phyloP scores from a whole-genome alignment of 1,140 invertebrate genomes.

The Caerostris darwini region DNA sequence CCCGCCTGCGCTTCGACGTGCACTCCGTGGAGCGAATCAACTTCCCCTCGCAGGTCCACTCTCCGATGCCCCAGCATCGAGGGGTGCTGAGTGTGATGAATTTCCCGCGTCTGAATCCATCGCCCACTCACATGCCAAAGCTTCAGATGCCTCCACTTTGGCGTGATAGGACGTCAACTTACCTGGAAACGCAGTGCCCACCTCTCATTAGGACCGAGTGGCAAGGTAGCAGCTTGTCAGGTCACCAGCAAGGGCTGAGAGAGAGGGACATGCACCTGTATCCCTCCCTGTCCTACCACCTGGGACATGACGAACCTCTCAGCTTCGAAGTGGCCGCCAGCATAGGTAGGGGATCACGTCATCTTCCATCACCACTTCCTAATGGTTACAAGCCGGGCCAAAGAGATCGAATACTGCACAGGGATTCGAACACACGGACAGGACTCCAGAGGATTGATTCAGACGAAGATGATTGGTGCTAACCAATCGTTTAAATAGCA shows the following conservation, averaged over 20 bases:
- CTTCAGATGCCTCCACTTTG: conserved; percentile 77
- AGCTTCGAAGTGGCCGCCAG: conserved; percentile 95
- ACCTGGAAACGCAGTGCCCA: conserved; percentile 61
- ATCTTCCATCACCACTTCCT: conserved; percentile 91
- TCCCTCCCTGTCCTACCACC: conserved; percentile 60
- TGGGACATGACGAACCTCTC: conserved; percentile 83
- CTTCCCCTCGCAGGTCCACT: conserved; percentile 80
- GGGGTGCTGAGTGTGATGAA: conserved; percentile 86
- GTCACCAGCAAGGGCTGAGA: conserved; percentile 31
- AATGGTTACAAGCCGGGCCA: conserved; percentile 89
- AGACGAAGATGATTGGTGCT: conserved; percentile 78
- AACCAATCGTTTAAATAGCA: conserved; percentile 72
- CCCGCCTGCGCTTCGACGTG: conserved; percentile 85
- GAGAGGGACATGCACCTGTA: conserved; percentile 56
- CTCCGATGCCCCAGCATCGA: conserved; percentile 79
- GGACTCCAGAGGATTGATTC: conserved; percentile 66
- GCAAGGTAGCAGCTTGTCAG: conserved; percentile 47
- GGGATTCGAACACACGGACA: conserved; percentile 63
- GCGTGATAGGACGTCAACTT: conserved; percentile 74
- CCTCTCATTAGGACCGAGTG: conserved; percentile 65
- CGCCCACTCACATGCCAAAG: conserved; percentile 88
- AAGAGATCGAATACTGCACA: conserved; percentile 59
- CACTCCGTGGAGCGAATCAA: conserved; percentile 80
- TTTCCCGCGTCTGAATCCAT: conserved; percentile 95
- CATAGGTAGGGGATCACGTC: conserved; percentile 89